Evolutionary conservation across 2,797 vertebrate genomes (phyloP), one percentile per base, ranked within the genome.

Genomic region (Betta splendens): DNA sequence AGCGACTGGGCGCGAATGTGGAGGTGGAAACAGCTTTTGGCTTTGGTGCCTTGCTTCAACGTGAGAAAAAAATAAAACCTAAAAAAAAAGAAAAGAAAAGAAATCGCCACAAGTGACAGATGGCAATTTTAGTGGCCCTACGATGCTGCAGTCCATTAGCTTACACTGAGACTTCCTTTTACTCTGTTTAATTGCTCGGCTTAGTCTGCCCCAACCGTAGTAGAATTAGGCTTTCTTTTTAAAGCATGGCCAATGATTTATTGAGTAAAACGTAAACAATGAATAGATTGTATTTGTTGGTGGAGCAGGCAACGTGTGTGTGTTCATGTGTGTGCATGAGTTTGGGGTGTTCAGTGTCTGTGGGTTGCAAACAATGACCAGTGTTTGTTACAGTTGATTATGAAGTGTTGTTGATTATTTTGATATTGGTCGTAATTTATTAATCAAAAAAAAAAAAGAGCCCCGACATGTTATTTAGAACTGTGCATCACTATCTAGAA

Each of bases 91-190:
- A 38, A 90, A 91, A 92, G 63, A 47, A 18, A 61, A 68, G 92
- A 93, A 95, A 94, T 95, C 85, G 96, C 96, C 96, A 96, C 93
- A 92, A 94, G 86, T 94, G 92, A 95, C 90, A 92, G 94, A 95
- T 96, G 96, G 96, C 96, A 96, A 94, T 95, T 96, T 89, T 87
- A 96, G 95, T 96, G 96, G 97, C 97, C 97, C 97, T 99, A 96
- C 89, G 91, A 98, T 99, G 97, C 97, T 99, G 97, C 97, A 99
- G 94, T 94, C 93, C 95, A 96, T 96, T 92, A 91, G 95, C 94
- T 95, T 96, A 94, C 93, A 92, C 93, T 94, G 92, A 89, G 92
- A 94, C 91, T 92, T 91, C 91, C 82, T 91, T 89, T 89, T 90
- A 89, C 84, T 89, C 91, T 89, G 91, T 92, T 88, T 91, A 89